Percentiles rank a stretch among this genome's conserved stretches.
These are phyloP conservation scores for Toxotes chatareus DNA, from an alignment of 2,113 vertebrate genomes.

Conservation along the genomic window DNA sequence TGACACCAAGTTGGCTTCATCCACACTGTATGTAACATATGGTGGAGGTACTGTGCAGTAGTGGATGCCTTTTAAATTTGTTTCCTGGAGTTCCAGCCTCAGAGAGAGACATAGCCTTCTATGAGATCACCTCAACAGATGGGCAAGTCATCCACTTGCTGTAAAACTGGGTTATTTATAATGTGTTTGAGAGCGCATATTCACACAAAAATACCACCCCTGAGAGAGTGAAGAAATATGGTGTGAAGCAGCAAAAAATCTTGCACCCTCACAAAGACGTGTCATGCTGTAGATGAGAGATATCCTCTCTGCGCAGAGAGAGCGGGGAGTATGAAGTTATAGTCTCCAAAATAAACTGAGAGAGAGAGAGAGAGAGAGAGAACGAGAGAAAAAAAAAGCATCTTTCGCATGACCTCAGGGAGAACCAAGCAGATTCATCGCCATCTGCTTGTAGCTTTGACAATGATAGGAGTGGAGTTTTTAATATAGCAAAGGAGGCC, in stretches of 20 bases:
- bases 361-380: background rate
- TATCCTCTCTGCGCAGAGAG: constrained; percentile 27
- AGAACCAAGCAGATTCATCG: constrained; percentile 66
- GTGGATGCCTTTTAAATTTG: constrained; percentile 36
- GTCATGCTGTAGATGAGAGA: constrained; percentile 56
- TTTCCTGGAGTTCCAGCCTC: constrained; percentile 42
- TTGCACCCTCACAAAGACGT: constrained; percentile 68
- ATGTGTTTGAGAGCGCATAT: constrained; percentile 68
- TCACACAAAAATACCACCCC: constrained; percentile 73
- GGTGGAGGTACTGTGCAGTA: constrained; percentile 9
- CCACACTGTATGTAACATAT: constrained; percentile 48
- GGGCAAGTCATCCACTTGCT: constrained; percentile 71
- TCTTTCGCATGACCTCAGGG: constrained; percentile 66
- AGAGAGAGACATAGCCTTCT: constrained; percentile 20
- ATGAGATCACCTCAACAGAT: constrained; percentile 81
- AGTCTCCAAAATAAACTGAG: constrained; percentile 64
- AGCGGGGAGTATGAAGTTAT: constrained; percentile 38
- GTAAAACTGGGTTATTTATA: constrained; percentile 81
- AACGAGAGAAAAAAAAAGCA: constrained; percentile 3
- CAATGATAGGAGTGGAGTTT: constrained; percentile 76
- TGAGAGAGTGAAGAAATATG: constrained; percentile 64
- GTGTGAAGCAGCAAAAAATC: constrained; percentile 65
- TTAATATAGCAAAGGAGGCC: constrained; percentile 73
- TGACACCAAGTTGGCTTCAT: constrained; percentile 17
- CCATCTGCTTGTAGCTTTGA: constrained; percentile 76